phyloP scores from a whole-genome alignment of 2,113 vertebrate genomes.

The Aphelocoma coerulescens region DNA sequence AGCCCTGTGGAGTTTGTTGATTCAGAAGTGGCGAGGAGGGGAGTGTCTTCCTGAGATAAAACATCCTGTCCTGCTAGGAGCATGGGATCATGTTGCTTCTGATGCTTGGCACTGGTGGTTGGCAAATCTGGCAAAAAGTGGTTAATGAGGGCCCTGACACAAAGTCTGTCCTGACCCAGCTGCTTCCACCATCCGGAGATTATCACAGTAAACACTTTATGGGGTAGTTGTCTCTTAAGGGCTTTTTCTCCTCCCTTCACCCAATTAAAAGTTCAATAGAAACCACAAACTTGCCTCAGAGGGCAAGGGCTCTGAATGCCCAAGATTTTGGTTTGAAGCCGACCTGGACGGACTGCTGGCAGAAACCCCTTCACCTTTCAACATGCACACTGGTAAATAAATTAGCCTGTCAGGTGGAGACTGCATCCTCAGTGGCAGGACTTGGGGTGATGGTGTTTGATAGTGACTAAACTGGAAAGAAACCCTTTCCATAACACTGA shows the following conservation, averaged over 20 bases:
- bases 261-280: background rate
- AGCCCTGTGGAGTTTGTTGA: fast-evolving
- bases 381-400: background rate
- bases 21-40: background rate
- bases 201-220: background rate
- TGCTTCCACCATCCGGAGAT: background rate
- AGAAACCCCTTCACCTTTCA: background rate
- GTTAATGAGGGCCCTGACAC: background rate
- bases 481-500: background rate
- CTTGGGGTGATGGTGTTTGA: background rate
- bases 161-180: background rate
- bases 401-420: background rate
- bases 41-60: background rate
- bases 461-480: background rate
- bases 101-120: background rate
- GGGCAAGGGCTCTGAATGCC: fast-evolving
- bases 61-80: background rate
- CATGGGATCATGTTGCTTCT: background rate
- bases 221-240: background rate
- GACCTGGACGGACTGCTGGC: background rate
- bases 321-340: background rate
- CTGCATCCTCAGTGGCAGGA: background rate
- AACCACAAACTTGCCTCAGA: background rate
- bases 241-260: background rate
- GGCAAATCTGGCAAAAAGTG: background rate